Conservation (phyloP, 2,113 vertebrate species). For the Syngnathoides biaculeatus region DNA sequence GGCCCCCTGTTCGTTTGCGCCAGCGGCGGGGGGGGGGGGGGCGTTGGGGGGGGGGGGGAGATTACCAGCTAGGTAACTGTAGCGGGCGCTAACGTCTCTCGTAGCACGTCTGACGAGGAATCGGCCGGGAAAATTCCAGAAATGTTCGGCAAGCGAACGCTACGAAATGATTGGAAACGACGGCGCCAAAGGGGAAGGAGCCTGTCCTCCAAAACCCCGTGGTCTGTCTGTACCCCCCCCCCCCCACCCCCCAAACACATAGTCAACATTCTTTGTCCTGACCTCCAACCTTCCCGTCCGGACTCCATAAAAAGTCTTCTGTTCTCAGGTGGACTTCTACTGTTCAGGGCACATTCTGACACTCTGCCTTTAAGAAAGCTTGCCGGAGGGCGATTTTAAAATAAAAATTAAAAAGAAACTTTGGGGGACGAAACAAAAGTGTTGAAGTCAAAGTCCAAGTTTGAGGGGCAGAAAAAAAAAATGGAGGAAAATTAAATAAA, state of each 20-base stretch:
- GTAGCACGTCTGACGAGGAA: background rate
- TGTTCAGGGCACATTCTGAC: constrained; percentile 43
- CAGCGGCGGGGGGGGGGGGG: background rate
- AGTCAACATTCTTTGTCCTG: constrained; percentile 66
- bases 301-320: constrained; percentile 64
- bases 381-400: background rate
- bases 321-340: constrained; percentile 58
- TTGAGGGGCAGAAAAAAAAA: background rate
- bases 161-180: background rate
- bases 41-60: background rate
- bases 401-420: background rate
- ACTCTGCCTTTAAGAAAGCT: constrained; percentile 29
- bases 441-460: background rate
- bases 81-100: background rate
- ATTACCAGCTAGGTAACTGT: background rate
- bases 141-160: background rate
- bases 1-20: constrained; percentile 11
- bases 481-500: no score
- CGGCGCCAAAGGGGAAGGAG: background rate
- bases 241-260: constrained; percentile 41
- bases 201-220: constrained; percentile 1
- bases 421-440: background rate
- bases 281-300: constrained; percentile 61
- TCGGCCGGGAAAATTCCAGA: background rate
- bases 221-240: constrained; percentile 16